A percentile compares a stretch with the other conserved stretches of the same genome.
phyloP scores from a whole-genome alignment of 2,113 vertebrate genomes.

The Heteronetta atricapilla region DNA sequence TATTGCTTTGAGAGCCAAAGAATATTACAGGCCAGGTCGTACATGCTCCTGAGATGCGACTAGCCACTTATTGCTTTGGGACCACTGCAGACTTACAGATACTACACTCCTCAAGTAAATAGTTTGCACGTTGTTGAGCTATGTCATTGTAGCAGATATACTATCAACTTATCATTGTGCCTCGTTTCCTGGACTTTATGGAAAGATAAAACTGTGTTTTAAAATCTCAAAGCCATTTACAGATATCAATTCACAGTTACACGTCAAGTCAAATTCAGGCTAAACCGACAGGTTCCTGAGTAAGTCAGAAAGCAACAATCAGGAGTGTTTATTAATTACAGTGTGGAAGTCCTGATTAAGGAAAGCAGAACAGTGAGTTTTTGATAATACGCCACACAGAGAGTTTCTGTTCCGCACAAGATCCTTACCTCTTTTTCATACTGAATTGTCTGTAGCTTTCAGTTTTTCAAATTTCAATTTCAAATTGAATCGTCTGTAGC shows the following conservation, averaged over 20 bases:
- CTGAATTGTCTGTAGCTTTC: not conserved
- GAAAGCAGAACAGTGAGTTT: not conserved
- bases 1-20: not conserved
- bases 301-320: not conserved
- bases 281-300: not conserved
- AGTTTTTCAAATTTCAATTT: too few relatives aligned
- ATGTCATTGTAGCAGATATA: not conserved
- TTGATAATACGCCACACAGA: not conserved
- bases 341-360: not conserved
- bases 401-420: not conserved
- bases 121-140: not conserved
- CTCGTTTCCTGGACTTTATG: not conserved
- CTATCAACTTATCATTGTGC: rapidly evolving
- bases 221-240: not conserved
- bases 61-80: not conserved
- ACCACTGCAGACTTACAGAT: not conserved
- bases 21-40: not conserved
- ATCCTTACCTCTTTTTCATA: not conserved
- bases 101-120: not conserved
- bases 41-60: not conserved
- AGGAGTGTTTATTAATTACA: not conserved
- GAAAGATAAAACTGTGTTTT: not conserved
- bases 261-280: not conserved
- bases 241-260: not conserved
- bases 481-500: not conserved